A percentile compares a stretch with the other conserved stretches of the same genome.
Evolutionary conservation across 2,113 vertebrate genomes (phyloP).

Genomic region (Tylochromis polylepis): DNA sequence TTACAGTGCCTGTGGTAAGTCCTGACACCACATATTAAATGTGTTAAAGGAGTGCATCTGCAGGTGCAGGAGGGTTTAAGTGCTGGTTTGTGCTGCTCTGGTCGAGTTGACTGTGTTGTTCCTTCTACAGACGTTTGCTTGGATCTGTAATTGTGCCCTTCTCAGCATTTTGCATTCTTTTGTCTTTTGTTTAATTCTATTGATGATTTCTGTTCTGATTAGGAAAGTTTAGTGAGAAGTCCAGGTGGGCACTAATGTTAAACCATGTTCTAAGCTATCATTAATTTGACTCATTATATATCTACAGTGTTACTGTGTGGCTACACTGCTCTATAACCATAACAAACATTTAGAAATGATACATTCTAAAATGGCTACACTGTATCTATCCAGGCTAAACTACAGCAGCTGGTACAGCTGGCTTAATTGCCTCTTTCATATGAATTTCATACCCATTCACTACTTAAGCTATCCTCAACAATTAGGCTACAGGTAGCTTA

Average conservation of each 20-base stretch:
- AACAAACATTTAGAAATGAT: background rate
- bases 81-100: background rate
- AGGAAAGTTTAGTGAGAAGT: background rate
- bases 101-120: background rate
- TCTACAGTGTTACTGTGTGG: background rate
- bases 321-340: background rate
- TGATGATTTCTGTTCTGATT: background rate
- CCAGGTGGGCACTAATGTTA: background rate
- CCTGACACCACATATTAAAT: background rate
- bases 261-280: too few species aligned
- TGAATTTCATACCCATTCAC: background rate
- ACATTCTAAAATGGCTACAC: background rate
- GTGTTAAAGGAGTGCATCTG: background rate
- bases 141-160: background rate
- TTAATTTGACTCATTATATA: background rate
- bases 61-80: constrained; percentile 6
- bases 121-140: background rate
- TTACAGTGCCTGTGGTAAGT: background rate
- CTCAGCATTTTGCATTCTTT: background rate
- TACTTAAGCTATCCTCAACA: background rate
- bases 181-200: background rate
- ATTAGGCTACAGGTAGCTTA: background rate
- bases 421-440: background rate
- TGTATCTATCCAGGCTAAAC: background rate
- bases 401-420: background rate